Conservation (phyloP, 2,888 invertebrate species). For the Chalcosyrphus nemorum region DNA sequence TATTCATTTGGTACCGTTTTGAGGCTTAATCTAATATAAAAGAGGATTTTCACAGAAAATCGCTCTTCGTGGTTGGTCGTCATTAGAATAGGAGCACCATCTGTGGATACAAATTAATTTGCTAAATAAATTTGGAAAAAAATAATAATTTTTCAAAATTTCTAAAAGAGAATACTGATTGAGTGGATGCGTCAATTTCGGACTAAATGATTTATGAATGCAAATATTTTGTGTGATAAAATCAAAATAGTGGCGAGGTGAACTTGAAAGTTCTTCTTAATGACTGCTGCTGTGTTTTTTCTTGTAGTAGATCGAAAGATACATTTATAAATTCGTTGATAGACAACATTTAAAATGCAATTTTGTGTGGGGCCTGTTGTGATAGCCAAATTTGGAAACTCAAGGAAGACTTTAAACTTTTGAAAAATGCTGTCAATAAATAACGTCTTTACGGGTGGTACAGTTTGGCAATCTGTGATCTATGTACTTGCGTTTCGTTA, state of each 20-base stretch:
- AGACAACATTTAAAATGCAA: too few species aligned
- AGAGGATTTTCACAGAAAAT: not conserved
- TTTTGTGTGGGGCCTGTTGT: too few species aligned
- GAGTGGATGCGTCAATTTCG: not conserved
- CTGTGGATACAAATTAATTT: not conserved
- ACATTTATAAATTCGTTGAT: too few species aligned
- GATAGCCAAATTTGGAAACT: too few species aligned
- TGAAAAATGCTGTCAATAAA: too few species aligned
- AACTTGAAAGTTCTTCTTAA: not conserved
- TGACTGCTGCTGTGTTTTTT: too few species aligned
- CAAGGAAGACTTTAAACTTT: too few species aligned
- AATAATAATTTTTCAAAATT: not conserved
- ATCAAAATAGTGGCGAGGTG: not conserved
- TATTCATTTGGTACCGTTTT: conserved; percentile 17
- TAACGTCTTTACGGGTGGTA: too few species aligned
- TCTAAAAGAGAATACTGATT: not conserved
- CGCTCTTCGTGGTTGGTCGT: conserved; percentile 1
- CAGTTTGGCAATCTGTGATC: too few species aligned
- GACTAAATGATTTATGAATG: not conserved
- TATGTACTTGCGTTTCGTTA: too few species aligned
- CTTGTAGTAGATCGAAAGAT: too few species aligned
- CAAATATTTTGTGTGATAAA: not conserved
- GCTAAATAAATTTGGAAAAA: not conserved
- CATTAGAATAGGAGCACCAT: not conserved
- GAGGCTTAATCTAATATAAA: not conserved